phyloP scores from a whole-genome alignment of 2,888 invertebrate species.

The Anthophora plumipes region DNA sequence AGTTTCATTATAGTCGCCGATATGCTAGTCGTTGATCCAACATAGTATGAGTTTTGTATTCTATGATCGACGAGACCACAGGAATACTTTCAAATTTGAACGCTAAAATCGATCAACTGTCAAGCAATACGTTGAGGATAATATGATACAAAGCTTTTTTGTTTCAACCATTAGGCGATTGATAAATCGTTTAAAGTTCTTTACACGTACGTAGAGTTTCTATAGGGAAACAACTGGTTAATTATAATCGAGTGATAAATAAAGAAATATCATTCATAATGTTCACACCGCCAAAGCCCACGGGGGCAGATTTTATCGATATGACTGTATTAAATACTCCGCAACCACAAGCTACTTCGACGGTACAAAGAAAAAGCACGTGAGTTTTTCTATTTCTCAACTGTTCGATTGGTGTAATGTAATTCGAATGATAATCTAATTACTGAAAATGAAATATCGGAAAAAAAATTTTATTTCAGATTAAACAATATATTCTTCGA shows the following conservation, averaged over 20 bases:
- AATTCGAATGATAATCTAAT: background rate
- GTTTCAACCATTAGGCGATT: constrained; percentile 21
- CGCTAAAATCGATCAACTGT: constrained; percentile 71
- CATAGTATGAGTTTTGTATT: constrained; percentile 14
- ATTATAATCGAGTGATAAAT: constrained; percentile 41
- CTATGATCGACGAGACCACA: constrained; percentile 50
- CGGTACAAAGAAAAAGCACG: constrained; percentile 81
- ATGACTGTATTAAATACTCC: constrained; percentile 81
- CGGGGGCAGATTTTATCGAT: constrained; percentile 70
- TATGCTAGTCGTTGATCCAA: background rate
- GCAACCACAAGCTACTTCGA: constrained; percentile 84
- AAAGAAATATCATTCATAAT: constrained; percentile 55
- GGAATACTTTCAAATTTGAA: constrained; percentile 75
- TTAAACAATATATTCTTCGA: constrained; percentile 27
- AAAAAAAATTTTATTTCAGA: constrained; percentile 26
- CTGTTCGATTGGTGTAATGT: background rate
- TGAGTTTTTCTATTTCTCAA: constrained; percentile 62
- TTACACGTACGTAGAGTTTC: background rate
- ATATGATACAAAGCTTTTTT: constrained; percentile 36
- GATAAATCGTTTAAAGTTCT: constrained; percentile 2
- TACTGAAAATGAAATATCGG: background rate
- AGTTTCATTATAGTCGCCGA: background rate
- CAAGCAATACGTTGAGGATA: constrained; percentile 53
- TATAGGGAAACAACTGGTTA: background rate
- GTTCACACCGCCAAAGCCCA: constrained; percentile 62